Evolutionary conservation across 2,888 invertebrate species (phyloP).

Genomic region (Caenorhabditis afra): DNA sequence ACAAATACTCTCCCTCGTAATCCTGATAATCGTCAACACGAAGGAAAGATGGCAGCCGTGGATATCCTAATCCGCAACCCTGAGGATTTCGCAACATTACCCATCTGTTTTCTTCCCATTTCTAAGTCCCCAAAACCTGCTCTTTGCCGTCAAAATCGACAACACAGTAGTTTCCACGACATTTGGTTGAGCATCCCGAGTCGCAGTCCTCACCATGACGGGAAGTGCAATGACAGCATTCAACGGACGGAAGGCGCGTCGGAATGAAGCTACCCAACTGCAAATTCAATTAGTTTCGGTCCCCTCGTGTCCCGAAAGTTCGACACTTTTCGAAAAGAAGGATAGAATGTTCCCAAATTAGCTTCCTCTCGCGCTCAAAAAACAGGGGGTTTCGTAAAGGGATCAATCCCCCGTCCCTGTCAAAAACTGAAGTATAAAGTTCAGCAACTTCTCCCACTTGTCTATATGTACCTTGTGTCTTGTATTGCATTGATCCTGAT

Average conservation of each 20-base stretch:
- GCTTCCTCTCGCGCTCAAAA: conserved; percentile 17
- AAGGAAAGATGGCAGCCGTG: conserved; percentile 77
- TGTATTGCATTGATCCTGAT: conserved; percentile 75
- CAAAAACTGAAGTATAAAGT: too few relatives aligned
- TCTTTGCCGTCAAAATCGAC: conserved; percentile 79
- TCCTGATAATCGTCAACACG: conserved; percentile 74
- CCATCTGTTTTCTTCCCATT: not conserved
- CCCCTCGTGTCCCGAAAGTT: conserved; percentile 28
- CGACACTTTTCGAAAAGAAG: not conserved
- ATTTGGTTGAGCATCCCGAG: conserved; percentile 71
- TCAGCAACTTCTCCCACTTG: not conserved
- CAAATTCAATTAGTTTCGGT: conserved; percentile 52
- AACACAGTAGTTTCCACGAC: conserved; percentile 79
- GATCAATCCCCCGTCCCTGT: too few relatives aligned
- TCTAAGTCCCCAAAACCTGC: conserved; percentile 62
- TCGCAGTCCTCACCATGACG: conserved; percentile 75
- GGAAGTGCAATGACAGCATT: conserved; percentile 79
- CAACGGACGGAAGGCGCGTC: conserved; percentile 74
- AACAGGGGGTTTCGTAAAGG: too few relatives aligned
- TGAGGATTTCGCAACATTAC: conserved; percentile 36
- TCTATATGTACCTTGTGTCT: conserved; percentile 65
- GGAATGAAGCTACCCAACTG: conserved; percentile 76
- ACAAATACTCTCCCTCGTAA: conserved; percentile 75
- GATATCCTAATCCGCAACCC: conserved; percentile 79
- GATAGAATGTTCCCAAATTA: conserved; percentile 32